Evolutionary conservation across 2,888 invertebrate genomes (phyloP).

Genomic region (Matsumyia berberina): DNA sequence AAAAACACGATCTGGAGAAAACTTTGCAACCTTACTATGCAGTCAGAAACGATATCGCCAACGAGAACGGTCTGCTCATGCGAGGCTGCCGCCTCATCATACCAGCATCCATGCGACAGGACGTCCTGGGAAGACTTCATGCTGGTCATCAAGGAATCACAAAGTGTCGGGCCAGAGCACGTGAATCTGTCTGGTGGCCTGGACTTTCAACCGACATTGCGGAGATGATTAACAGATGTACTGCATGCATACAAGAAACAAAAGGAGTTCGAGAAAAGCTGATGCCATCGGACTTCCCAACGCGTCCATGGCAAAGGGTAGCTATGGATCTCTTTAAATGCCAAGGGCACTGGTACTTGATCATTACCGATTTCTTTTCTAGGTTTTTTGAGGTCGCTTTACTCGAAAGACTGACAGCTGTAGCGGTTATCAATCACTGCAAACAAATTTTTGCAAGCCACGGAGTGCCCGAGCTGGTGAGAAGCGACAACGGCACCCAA

Average conservation of each 20-base stretch:
- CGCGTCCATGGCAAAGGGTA: conserved; percentile 24
- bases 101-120: conserved; percentile 26
- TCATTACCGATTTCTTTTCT: conserved; percentile 28
- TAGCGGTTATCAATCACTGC: not conserved
- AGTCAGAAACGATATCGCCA: conserved; percentile 19
- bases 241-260: conserved; percentile 15
- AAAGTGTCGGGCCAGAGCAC: conserved; percentile 25
- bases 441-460: conserved; percentile 30
- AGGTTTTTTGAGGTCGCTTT: conserved; percentile 24
- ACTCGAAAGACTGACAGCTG: not conserved
- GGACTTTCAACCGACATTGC: conserved; percentile 31
- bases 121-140: conserved; percentile 36
- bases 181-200: conserved; percentile 34
- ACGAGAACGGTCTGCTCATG: conserved; percentile 22
- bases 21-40: not conserved
- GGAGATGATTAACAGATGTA: conserved; percentile 23
- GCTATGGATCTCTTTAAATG: conserved; percentile 41
- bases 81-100: conserved; percentile 22
- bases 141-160: conserved; percentile 21
- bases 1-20: not conserved
- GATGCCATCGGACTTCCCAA: conserved; percentile 34
- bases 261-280: conserved; percentile 15
- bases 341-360: conserved; percentile 27
- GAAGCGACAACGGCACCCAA: conserved; percentile 18
- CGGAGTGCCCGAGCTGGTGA: conserved; percentile 13